Evolutionary conservation across 2,113 vertebrate genomes (phyloP), one percentile per base, ranked within the genome.

Genomic region (Pionites leucogaster): DNA sequence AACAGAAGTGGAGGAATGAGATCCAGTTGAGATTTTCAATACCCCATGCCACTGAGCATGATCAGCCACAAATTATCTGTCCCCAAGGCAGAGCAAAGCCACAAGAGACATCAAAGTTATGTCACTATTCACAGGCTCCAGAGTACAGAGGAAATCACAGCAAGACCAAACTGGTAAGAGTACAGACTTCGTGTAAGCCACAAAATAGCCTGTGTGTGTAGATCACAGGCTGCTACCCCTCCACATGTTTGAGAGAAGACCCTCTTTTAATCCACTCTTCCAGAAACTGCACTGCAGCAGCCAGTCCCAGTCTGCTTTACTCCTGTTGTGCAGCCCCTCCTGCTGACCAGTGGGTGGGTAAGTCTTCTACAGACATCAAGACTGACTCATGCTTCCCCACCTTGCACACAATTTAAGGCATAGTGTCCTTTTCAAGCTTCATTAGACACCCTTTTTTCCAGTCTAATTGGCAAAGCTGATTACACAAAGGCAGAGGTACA

Each of bases 401-500:
- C 74, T 75, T n/a, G 57, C 67, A 50, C 42, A 37, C 29, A 37
- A 55, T 65, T 79, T 78, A 78, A 95, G 68, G 80, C 76, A 57
- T 0, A 7, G 31, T 42, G 76, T 90, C 69, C 74, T 92, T 96
- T 87, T 93, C 87, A 92, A 94, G 94, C 74, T 77, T 88, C 75
- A 64, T 93, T 93, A 79, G 88, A 29, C 87, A 87, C 52, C 50
- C 24, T 67, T 92, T 86, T 71, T 96, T 82, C 89, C 88, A 94
- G 94, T 95, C 82, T 90, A 93, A 78, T 90, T 94, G 77, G 77
- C 92, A 92, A 85, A 91, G 75, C 60, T 89, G 92, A 50, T 93
- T 86, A 92, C 50, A 78, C 60, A 86, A 90, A 88, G 65, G 76
- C 12, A 8, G 63, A 87, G 49, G 63, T 79, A 65, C 27, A 20